Percentiles rank a stretch among this genome's conserved stretches.
Evolutionary conservation across 2,888 invertebrate species (phyloP).

Genomic region (Liodrosophila aerea): DNA sequence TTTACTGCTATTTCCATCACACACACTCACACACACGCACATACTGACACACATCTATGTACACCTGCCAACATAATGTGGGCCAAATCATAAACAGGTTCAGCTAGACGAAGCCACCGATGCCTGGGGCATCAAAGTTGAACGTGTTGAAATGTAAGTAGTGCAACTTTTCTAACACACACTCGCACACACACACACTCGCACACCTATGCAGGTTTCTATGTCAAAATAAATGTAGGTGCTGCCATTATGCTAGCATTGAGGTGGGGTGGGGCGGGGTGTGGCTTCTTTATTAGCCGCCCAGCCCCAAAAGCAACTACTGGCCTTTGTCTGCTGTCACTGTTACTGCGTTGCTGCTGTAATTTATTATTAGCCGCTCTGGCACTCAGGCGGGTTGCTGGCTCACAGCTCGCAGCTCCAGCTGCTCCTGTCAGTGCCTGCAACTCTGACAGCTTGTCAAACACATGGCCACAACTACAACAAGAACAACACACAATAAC

Average conservation of each 20-base stretch:
- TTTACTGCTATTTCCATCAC: slow-evolving; percentile 70
- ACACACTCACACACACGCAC: slow-evolving; percentile 23
- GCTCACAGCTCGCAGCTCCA: slow-evolving; percentile 8
- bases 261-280: no score
- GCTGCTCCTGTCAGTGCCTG: slow-evolving; percentile 10
- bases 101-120: slow-evolving; percentile 95
- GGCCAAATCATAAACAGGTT: slow-evolving; percentile 82
- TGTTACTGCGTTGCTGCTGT: slow-evolving; percentile 45
- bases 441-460: slow-evolving; percentile 67
- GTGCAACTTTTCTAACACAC: slow-evolving; percentile 57
- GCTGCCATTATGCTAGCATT: slow-evolving; percentile 22
- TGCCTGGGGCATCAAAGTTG: slow-evolving; percentile 97
- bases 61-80: slow-evolving; percentile 61
- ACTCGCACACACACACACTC: slow-evolving; percentile 15
- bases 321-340: slow-evolving; percentile 66
- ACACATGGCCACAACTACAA: slow-evolving; percentile 53
- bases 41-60: slow-evolving; percentile 7
- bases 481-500: slow-evolving; percentile 48
- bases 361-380: slow-evolving; percentile 67
- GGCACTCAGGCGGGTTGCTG: slow-evolving; percentile 57
- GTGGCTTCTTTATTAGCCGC: slow-evolving; percentile 1
- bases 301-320: slow-evolving; percentile 1
- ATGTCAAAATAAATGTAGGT: slow-evolving; percentile 51
- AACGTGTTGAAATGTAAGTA: slow-evolving; percentile 97
- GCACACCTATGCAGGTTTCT: slow-evolving; percentile 49